phyloP scores from a whole-genome alignment of 2,797 vertebrate genomes.

The Schizothorax lantsangensis region DNA sequence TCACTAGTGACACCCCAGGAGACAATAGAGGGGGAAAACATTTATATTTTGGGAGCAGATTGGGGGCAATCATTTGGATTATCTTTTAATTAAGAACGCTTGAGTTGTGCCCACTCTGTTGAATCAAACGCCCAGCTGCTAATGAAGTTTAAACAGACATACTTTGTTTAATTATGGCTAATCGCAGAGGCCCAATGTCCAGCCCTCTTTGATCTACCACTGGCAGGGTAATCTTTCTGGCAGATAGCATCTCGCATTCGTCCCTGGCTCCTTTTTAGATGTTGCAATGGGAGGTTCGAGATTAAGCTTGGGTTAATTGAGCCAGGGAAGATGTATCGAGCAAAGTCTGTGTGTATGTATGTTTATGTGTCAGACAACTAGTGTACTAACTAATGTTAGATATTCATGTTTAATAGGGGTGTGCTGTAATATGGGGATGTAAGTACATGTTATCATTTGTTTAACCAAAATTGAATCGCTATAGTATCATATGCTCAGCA shows the following conservation, averaged over 20 bases:
- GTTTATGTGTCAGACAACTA: constrained; percentile 15
- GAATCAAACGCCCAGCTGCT: constrained; percentile 94
- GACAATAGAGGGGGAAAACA: constrained; percentile 72
- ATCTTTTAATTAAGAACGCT: constrained; percentile 99
- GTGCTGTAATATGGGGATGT: neutral
- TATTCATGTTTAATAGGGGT: neutral
- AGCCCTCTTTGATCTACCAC: constrained; percentile 95
- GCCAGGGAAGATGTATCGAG: constrained; percentile 67
- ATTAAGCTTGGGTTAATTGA: constrained; percentile 92
- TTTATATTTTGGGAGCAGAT: constrained; percentile 94
- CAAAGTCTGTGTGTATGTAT: constrained; percentile 32
- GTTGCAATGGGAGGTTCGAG: constrained; percentile 88
- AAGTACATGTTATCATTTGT: neutral
- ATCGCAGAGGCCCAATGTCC: constrained; percentile 93
- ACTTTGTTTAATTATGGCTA: constrained; percentile 99
- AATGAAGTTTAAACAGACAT: constrained; percentile 99
- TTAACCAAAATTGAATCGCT: neutral
- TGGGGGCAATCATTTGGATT: constrained; percentile 95
- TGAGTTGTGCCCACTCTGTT: constrained; percentile 98
- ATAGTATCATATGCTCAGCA: neutral
- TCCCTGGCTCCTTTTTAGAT: constrained; percentile 82
- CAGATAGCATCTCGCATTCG: constrained; percentile 91
- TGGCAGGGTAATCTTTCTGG: constrained; percentile 93
- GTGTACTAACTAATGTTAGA: neutral
- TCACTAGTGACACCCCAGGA: constrained; percentile 51